These are phyloP conservation scores for Psilopogon haemacephalus DNA, from an alignment of 2,113 vertebrate genomes.

Conservation along the genomic window DNA sequence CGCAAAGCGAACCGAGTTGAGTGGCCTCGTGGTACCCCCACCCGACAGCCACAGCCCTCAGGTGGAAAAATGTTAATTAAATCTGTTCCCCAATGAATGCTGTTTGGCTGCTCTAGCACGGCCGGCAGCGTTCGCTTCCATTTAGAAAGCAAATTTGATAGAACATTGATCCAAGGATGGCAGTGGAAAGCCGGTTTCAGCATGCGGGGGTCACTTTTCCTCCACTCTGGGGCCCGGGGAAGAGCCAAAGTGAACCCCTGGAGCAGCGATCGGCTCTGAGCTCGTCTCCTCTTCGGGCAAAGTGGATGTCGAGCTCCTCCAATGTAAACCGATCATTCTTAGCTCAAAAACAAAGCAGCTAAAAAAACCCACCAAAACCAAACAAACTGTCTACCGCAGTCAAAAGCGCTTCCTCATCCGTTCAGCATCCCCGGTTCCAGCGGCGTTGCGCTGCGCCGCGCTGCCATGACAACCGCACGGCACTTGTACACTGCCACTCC, in stretches of 20 bases:
- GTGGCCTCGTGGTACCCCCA: rapidly evolving
- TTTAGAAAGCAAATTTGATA: neutral
- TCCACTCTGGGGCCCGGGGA: neutral
- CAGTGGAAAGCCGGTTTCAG: neutral
- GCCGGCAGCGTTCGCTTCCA: rapidly evolving
- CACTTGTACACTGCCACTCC: rapidly evolving
- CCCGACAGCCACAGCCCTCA: rapidly evolving
- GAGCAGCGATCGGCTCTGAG: rapidly evolving
- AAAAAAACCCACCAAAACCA: no score
- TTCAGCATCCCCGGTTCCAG: rapidly evolving
- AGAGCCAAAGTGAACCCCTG: rapidly evolving
- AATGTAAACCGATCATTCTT: no score
- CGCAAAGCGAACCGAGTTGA: no score
- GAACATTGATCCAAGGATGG: neutral
- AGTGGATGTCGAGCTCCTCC: neutral
- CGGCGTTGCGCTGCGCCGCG: rapidly evolving
- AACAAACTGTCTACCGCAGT: no score
- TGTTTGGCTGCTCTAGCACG: rapidly evolving
- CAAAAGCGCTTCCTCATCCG: rapidly evolving
- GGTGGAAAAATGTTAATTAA: neutral
- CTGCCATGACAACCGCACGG: rapidly evolving
- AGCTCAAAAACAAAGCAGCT: neutral
- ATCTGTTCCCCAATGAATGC: neutral
- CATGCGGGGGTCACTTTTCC: rapidly evolving
- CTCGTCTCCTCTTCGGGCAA: no score